Evolutionary conservation across 1,140 invertebrate genomes (phyloP).

Genomic region (Caenorhabditis tropicalis): DNA sequence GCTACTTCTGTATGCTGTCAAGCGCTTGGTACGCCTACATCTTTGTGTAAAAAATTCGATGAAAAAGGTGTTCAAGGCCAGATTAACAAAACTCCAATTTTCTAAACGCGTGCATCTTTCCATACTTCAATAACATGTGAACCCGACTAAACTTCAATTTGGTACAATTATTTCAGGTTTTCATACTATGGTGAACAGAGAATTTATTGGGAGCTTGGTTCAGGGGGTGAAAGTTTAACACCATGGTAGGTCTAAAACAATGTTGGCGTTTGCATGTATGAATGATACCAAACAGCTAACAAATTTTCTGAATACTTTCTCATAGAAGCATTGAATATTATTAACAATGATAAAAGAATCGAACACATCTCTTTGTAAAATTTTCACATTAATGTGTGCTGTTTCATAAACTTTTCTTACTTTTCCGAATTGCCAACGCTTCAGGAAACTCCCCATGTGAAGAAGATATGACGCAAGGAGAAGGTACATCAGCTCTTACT

Average conservation of each 20-base stretch:
- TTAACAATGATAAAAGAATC: no score
- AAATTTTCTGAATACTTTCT: no score
- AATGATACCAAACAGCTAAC: no score
- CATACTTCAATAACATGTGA: background rate
- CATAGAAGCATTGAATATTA: no score
- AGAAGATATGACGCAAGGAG: constrained; percentile 57
- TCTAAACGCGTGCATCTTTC: background rate
- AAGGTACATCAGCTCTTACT: constrained; percentile 52
- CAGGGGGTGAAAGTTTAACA: background rate
- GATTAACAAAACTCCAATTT: background rate
- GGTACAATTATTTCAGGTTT: background rate
- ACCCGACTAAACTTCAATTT: background rate
- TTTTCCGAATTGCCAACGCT: background rate
- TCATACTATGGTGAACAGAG: background rate
- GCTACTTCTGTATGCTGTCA: constrained; percentile 68
- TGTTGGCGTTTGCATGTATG: background rate
- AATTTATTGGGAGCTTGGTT: background rate
- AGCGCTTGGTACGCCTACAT: constrained; percentile 63
- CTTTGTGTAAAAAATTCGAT: background rate
- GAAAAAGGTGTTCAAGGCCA: background rate
- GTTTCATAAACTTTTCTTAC: background rate
- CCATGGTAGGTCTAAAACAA: background rate
- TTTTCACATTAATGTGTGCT: no score
- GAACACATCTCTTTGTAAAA: no score
- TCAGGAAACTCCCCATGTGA: constrained; percentile 53